phyloP scores from a whole-genome alignment of 1,140 invertebrate species.

The Medauroidea extradentata region DNA sequence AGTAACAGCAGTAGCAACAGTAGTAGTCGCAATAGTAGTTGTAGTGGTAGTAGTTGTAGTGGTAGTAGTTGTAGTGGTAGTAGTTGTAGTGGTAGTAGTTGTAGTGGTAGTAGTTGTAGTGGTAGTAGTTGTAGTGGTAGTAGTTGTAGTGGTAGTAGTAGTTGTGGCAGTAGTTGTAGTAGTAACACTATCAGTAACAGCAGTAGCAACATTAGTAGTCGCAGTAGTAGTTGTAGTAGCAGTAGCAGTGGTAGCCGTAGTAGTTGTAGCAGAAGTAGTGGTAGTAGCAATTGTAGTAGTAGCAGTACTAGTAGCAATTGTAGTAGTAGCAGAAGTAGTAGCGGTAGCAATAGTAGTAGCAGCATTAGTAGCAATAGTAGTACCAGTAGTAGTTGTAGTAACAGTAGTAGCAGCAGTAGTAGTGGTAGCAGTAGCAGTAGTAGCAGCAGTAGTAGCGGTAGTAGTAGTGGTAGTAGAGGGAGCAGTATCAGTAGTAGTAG shows the following conservation, averaged over 20 bases:
- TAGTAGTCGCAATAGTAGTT: too few species aligned
- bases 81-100: neutral
- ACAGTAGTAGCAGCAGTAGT: neutral
- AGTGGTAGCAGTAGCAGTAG: slow-evolving; percentile 7
- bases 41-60: neutral
- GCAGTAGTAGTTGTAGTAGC: too few species aligned
- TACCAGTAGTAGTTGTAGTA: too few species aligned
- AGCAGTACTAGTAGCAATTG: too few species aligned
- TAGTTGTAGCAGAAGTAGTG: neutral
- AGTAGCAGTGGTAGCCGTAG: neutral
- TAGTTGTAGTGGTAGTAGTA: neutral
- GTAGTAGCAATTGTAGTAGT: too few species aligned
- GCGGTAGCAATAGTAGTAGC: too few species aligned
- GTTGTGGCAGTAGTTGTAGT: neutral
- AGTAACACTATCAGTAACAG: neutral
- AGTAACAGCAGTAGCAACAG: neutral
- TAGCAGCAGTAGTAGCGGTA: too few species aligned
- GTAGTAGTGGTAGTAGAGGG: slow-evolving; percentile 6
- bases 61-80: neutral
- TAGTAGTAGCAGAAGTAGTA: too few species aligned
- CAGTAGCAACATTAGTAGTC: neutral
- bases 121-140: neutral
- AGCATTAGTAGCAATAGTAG: too few species aligned
- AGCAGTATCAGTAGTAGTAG: too few species aligned
- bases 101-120: neutral